phyloP scores from a whole-genome alignment of 1,140 invertebrate species.

The Diachasmimorpha longicaudata region DNA sequence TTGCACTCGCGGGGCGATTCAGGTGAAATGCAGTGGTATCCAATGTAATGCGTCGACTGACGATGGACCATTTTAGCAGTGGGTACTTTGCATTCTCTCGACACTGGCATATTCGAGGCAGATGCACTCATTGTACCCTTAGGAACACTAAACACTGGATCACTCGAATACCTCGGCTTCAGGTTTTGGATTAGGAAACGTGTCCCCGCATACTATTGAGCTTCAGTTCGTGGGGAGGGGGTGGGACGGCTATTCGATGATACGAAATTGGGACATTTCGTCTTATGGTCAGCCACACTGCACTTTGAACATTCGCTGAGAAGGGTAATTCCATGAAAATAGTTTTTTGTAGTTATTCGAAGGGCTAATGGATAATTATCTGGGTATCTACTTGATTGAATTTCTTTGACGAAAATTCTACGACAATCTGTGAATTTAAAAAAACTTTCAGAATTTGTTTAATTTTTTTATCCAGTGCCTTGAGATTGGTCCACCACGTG shows the following conservation, averaged over 20 bases:
- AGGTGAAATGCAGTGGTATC: neutral
- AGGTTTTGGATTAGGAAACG: neutral
- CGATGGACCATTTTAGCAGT: neutral
- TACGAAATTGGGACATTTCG: neutral
- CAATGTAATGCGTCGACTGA: neutral
- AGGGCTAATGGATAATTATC: too few relatives aligned
- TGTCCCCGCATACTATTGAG: conserved; percentile 4
- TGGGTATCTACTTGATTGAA: too few relatives aligned
- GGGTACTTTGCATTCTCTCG: neutral
- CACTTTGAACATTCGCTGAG: neutral
- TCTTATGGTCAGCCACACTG: neutral
- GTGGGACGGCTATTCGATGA: neutral
- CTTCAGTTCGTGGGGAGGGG: neutral
- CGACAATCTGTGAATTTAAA: too few relatives aligned
- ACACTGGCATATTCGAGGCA: neutral
- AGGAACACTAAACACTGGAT: neutral
- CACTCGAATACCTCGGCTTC: neutral
- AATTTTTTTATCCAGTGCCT: too few relatives aligned
- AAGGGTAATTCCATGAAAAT: neutral
- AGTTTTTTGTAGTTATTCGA: too few relatives aligned
- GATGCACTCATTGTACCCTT: conserved; percentile 6
- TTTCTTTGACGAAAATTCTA: too few relatives aligned
- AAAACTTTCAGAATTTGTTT: too few relatives aligned
- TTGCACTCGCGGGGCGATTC: neutral
- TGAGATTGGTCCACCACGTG: too few relatives aligned